Evolutionary conservation across 2,888 invertebrate species (phyloP).

Genomic region (Glyphotaelius pellucidus): DNA sequence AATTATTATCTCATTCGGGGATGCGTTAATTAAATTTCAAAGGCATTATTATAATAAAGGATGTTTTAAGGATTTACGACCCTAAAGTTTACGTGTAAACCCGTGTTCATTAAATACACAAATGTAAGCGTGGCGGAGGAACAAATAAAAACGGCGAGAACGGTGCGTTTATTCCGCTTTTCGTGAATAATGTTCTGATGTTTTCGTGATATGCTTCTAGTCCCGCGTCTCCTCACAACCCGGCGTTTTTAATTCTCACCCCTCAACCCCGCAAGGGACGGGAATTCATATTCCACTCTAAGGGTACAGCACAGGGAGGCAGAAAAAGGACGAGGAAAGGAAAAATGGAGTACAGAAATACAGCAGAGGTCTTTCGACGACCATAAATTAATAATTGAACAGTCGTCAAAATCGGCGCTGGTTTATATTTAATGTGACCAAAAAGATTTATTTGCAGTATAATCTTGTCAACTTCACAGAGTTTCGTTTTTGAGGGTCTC

Average conservation of each 20-base stretch:
- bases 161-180: not conserved
- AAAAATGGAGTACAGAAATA: not conserved
- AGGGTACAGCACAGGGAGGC: not conserved
- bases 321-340: not conserved
- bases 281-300: not conserved
- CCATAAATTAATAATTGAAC: not conserved
- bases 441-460: not conserved
- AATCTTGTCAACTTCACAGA: not conserved
- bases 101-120: not conserved
- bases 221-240: not conserved
- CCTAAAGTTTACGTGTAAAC: not conserved
- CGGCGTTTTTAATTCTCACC: too few relatives aligned
- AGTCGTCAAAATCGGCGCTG: not conserved
- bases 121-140: not conserved
- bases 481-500: not conserved
- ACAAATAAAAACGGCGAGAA: not conserved
- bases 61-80: not conserved
- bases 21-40: not conserved
- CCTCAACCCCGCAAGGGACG: not conserved
- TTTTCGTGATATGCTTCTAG: not conserved
- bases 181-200: not conserved
- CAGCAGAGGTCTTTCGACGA: not conserved
- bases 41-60: not conserved
- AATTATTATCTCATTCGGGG: not conserved
- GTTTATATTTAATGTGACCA: not conserved